phyloP scores from a whole-genome alignment of 2,888 invertebrate species.

The Stramonita haemastoma region DNA sequence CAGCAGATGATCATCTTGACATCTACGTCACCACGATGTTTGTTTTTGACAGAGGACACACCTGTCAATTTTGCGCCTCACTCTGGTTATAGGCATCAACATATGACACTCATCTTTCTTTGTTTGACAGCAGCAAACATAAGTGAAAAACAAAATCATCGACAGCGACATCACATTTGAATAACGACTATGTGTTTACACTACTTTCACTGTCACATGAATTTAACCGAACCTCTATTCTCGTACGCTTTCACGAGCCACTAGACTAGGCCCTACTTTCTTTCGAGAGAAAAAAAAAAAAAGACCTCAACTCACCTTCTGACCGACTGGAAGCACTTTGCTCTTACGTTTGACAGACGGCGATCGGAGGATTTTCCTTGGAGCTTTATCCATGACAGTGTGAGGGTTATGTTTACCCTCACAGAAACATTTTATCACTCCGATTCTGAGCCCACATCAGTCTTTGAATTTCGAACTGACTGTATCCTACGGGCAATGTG shows the following conservation, averaged over 20 bases:
- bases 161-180: not conserved
- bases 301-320: constrained; percentile 61
- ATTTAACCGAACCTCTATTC: not conserved
- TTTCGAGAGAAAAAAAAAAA: not conserved
- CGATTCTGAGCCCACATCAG: constrained; percentile 24
- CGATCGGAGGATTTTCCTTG: constrained; percentile 67
- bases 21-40: no score
- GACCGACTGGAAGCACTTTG: constrained; percentile 64
- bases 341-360: constrained; percentile 69
- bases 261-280: not conserved
- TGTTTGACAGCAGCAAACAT: not conserved
- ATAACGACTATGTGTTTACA: not conserved
- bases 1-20: no score
- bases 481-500: constrained; percentile 38
- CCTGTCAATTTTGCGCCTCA: constrained; percentile 16
- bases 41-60: constrained; percentile 10
- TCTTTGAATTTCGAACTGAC: constrained; percentile 45
- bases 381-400: constrained; percentile 52
- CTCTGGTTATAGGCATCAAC: not conserved
- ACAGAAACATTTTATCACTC: constrained; percentile 31
- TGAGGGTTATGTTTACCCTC: constrained; percentile 28
- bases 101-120: not conserved
- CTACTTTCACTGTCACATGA: not conserved
- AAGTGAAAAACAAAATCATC: not conserved
- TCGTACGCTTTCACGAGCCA: not conserved